Conservation (phyloP, 1,140 invertebrate genomes). For the Aleiodes sp. region DNA sequence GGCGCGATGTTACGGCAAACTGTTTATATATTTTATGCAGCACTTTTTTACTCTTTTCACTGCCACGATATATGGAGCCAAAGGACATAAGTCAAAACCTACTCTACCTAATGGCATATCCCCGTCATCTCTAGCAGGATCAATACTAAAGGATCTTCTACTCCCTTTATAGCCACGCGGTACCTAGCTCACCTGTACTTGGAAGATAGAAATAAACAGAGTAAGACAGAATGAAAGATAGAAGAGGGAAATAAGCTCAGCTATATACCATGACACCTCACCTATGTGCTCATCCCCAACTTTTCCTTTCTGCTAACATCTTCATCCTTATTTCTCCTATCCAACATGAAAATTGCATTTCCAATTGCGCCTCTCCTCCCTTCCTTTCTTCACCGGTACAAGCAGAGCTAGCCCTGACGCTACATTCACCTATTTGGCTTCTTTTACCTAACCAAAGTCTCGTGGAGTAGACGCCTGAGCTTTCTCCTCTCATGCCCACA, state of each 20-base stretch:
- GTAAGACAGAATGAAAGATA: constrained; percentile 2
- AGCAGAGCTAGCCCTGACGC: too few species aligned
- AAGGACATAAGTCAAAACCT: constrained; percentile 61
- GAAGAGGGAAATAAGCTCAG: not conserved
- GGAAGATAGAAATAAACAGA: constrained; percentile 33
- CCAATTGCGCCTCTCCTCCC: constrained; percentile 46
- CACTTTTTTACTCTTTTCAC: too few species aligned
- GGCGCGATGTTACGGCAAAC: too few species aligned
- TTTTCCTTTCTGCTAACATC: not conserved
- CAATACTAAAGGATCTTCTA: constrained; percentile 26
- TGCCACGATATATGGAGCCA: constrained; percentile 25
- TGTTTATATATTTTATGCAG: too few species aligned
- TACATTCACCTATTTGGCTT: not conserved
- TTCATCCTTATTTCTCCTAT: constrained; percentile 31
- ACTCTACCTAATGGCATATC: constrained; percentile 59
- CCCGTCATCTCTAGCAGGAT: constrained; percentile 32
- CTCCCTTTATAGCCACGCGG: constrained; percentile 28
- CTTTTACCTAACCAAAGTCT: constrained; percentile 2
- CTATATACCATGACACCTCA: not conserved
- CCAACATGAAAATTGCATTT: constrained; percentile 54
- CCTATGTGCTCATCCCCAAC: not conserved
- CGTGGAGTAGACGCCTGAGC: not conserved
- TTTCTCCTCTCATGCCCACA: not conserved
- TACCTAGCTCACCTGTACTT: constrained; percentile 13
- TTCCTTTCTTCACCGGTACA: constrained; percentile 28